Percentiles rank a stretch among this genome's conserved stretches.
phyloP scores from a whole-genome alignment of 2,113 vertebrate species.

The Sceloporus undulatus region DNA sequence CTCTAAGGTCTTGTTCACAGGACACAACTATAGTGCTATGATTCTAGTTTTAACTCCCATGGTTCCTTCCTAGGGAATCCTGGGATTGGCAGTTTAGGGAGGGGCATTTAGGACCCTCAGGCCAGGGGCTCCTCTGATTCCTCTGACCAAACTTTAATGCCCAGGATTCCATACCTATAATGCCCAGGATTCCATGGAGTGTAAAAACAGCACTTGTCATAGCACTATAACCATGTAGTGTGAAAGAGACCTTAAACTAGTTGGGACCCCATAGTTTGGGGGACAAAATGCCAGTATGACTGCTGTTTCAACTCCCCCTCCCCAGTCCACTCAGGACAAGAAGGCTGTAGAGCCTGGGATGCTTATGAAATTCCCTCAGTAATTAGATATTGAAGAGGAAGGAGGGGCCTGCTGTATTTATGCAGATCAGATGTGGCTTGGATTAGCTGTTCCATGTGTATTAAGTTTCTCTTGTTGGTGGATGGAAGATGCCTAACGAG shows the following conservation, averaged over 20 bases:
- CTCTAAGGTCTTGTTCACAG: background rate
- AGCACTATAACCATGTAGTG: too few relatives aligned
- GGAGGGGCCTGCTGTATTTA: constrained; percentile 28
- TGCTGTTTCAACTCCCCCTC: too few relatives aligned
- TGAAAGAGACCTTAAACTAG: background rate
- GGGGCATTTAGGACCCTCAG: background rate
- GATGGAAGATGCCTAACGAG: background rate
- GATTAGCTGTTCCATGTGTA: constrained; percentile 30
- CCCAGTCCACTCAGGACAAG: background rate
- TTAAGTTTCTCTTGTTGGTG: constrained; percentile 7
- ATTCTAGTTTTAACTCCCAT: too few relatives aligned
- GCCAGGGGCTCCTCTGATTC: too few relatives aligned
- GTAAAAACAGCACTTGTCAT: too few relatives aligned
- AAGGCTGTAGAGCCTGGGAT: background rate
- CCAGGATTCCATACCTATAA: too few relatives aligned
- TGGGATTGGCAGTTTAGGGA: too few relatives aligned
- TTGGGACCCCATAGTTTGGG: background rate
- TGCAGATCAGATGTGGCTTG: constrained; percentile 36
- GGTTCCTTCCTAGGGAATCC: too few relatives aligned
- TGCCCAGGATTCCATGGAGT: too few relatives aligned
- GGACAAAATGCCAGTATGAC: background rate
- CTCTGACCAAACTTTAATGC: too few relatives aligned
- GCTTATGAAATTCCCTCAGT: constrained; percentile 6
- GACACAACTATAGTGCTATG: too few relatives aligned
- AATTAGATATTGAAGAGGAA: constrained; percentile 2